phyloP scores from a whole-genome alignment of 2,888 invertebrate genomes.

The Cecidostiba fungosa region DNA sequence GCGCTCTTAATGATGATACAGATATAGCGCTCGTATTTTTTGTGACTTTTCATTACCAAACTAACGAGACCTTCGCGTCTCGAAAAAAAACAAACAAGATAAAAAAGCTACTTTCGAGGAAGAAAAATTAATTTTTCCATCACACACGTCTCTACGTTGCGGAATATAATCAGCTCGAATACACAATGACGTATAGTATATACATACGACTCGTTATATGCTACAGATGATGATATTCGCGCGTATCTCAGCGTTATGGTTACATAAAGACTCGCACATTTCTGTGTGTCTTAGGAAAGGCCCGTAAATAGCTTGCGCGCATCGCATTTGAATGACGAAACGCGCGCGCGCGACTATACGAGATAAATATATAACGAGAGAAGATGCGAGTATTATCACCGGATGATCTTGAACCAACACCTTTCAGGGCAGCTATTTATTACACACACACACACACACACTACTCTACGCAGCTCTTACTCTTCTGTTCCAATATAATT shows the following conservation, averaged over 20 bases:
- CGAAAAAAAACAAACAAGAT: neutral
- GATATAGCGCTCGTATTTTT: slow-evolving; percentile 4
- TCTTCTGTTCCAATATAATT: slow-evolving; percentile 77
- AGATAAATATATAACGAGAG: slow-evolving; percentile 61
- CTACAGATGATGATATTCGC: slow-evolving; percentile 44
- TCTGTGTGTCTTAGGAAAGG: slow-evolving; percentile 45
- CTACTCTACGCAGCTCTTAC: neutral
- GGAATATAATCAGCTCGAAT: too few relatives aligned
- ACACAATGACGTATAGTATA: too few relatives aligned
- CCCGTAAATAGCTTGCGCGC: slow-evolving; percentile 45
- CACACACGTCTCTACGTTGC: too few relatives aligned
- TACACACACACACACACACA: slow-evolving; percentile 68
- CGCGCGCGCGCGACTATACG: too few relatives aligned
- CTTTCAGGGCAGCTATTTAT: slow-evolving; percentile 73
- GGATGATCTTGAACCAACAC: slow-evolving; percentile 79
- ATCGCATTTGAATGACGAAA: slow-evolving; percentile 66
- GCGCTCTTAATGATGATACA: slow-evolving; percentile 36
- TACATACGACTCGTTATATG: neutral
- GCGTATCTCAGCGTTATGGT: slow-evolving; percentile 1
- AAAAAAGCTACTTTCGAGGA: too few relatives aligned
- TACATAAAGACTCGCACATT: slow-evolving; percentile 41
- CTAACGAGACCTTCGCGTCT: neutral
- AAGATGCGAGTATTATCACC: slow-evolving; percentile 71
- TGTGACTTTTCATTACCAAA: slow-evolving; percentile 5
- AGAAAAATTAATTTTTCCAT: too few relatives aligned